Evolutionary conservation across 2,113 vertebrate species (phyloP).

Genomic region (Anarhynchus alexandrinus): DNA sequence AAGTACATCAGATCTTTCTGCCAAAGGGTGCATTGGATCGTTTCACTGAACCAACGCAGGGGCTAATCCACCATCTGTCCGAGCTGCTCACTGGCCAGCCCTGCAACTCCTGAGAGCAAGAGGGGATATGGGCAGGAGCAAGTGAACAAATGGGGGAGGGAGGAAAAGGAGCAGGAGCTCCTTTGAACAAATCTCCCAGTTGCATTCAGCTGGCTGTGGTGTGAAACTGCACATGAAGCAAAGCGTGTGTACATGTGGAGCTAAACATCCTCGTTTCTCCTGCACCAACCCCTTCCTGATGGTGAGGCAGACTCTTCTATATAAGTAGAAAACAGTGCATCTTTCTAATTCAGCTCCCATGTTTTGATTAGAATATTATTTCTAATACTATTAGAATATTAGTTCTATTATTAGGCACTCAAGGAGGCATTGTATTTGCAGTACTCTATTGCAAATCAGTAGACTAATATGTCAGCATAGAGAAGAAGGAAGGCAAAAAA

Average conservation of each 20-base stretch:
- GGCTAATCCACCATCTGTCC: background rate
- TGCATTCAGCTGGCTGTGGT: background rate
- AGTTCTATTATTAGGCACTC: background rate
- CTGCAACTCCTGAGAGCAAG: background rate
- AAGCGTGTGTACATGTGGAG: background rate
- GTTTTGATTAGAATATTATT: background rate
- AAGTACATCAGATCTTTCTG: background rate
- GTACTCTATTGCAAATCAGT: background rate
- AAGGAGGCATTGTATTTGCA: background rate
- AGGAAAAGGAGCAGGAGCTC: background rate
- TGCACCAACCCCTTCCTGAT: fast-evolving
- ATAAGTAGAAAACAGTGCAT: background rate
- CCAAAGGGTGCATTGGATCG: background rate
- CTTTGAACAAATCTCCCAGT: background rate
- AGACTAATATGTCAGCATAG: background rate
- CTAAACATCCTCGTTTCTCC: background rate
- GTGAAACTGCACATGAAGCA: background rate
- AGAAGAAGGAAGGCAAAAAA: background rate
- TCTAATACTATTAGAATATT: background rate
- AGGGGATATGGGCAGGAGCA: background rate
- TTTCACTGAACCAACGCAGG: background rate
- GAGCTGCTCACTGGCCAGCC: background rate
- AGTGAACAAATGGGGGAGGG: background rate
- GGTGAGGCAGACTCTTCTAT: background rate
- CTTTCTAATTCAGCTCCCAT: background rate